A percentile compares a stretch with the other conserved stretches of the same genome.
Conservation (phyloP, 2,888 invertebrate species). For the Euplexia lucipara region DNA sequence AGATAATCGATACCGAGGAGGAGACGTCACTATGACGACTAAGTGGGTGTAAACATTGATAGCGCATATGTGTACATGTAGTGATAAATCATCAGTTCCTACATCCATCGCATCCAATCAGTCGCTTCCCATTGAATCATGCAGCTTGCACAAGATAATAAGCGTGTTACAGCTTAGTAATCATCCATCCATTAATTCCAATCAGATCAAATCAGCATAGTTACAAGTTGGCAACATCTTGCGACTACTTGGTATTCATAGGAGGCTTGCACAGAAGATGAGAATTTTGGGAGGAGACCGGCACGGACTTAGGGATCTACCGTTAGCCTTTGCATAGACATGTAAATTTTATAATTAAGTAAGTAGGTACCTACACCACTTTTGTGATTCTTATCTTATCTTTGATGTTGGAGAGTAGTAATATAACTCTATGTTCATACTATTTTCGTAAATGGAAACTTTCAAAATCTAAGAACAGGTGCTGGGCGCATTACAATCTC, state of each 20-base stretch:
- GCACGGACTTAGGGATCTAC: constrained; percentile 20
- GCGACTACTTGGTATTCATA: constrained; percentile 46
- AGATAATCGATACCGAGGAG: constrained; percentile 31
- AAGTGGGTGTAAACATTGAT: constrained; percentile 16
- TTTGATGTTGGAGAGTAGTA: constrained; percentile 3
- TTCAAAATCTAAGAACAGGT: too few species aligned
- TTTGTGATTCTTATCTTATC: constrained; percentile 4
- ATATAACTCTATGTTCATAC: too few species aligned
- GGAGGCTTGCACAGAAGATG: constrained; percentile 27
- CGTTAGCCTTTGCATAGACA: constrained; percentile 34
- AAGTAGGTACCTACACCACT: too few species aligned
- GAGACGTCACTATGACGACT: constrained; percentile 27
- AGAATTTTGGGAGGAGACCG: constrained; percentile 48
- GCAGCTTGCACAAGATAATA: constrained; percentile 36
- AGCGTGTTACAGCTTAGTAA: constrained; percentile 29
- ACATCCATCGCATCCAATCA: constrained; percentile 13
- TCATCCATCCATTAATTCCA: constrained; percentile 50
- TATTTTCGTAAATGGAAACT: too few species aligned
- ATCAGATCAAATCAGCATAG: constrained; percentile 53
- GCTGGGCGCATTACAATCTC: too few species aligned
- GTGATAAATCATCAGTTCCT: constrained; percentile 21
- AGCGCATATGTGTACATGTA: constrained; percentile 3
- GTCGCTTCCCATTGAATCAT: constrained; percentile 52
- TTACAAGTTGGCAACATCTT: constrained; percentile 45
- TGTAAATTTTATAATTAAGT: constrained; percentile 26